phyloP scores from a whole-genome alignment of 2,888 invertebrate genomes.

The Melanophora roralis region DNA sequence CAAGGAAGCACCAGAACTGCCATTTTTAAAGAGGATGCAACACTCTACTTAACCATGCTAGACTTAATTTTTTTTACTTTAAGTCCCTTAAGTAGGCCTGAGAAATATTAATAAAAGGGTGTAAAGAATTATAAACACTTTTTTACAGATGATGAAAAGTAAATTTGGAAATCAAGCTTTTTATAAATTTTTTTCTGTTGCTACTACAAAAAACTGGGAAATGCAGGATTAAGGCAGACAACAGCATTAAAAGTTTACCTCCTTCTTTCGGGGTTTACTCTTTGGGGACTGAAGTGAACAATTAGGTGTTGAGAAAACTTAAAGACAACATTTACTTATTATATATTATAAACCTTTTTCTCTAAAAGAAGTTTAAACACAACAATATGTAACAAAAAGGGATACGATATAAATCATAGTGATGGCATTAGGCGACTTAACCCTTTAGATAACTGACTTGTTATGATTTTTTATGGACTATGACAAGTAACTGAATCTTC shows the following conservation, averaged over 20 bases:
- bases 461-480: constrained; percentile 11
- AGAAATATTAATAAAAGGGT: background rate
- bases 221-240: too few species aligned
- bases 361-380: too few species aligned
- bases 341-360: too few species aligned
- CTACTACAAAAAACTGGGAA: too few species aligned
- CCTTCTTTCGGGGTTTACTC: too few species aligned
- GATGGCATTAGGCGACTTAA: constrained; percentile 76
- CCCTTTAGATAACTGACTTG: constrained; percentile 73
- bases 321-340: too few species aligned
- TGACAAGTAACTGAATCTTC: too few species aligned
- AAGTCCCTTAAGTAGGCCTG: background rate
- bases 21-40: background rate
- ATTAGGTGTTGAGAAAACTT: too few species aligned
- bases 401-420: constrained; percentile 70
- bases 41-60: background rate
- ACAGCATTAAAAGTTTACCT: too few species aligned
- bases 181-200: too few species aligned
- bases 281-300: too few species aligned
- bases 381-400: background rate
- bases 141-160: background rate
- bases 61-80: constrained; percentile 5
- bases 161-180: too few species aligned
- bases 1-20: background rate
- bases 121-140: background rate